Percentiles rank a stretch among this genome's conserved stretches.
phyloP scores from a whole-genome alignment of 53 echinoderm and acorn worm genomes.

The Luidia sarsii region DNA sequence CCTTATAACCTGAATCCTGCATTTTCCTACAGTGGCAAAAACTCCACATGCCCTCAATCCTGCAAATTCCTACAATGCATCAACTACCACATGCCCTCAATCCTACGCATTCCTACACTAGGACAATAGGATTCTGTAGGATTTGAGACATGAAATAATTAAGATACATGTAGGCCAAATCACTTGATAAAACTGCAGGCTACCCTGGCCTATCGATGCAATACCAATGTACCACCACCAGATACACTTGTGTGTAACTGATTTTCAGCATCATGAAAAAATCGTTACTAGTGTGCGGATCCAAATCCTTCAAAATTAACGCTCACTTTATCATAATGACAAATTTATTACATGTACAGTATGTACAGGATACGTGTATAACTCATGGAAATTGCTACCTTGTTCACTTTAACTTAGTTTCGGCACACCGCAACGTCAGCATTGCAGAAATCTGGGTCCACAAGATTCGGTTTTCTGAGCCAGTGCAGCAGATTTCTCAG shows the following conservation, averaged over 20 bases:
- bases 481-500: slow-evolving; percentile 3
- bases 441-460: neutral
- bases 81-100: too few relatives aligned
- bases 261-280: neutral
- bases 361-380: too few relatives aligned
- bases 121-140: too few relatives aligned
- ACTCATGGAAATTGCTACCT: neutral
- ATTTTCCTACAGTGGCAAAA: too few relatives aligned
- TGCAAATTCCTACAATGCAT: too few relatives aligned
- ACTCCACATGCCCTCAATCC: too few relatives aligned
- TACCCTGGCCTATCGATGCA: too few relatives aligned
- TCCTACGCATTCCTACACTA: too few relatives aligned
- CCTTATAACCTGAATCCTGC: too few relatives aligned
- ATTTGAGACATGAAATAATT: too few relatives aligned
- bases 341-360: neutral
- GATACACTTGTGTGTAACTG: neutral
- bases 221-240: neutral
- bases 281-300: neutral
- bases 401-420: neutral
- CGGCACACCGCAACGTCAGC: slow-evolving; percentile 20
- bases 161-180: too few relatives aligned
- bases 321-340: neutral
- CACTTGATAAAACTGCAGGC: too few relatives aligned
- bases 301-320: neutral
- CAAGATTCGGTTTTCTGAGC: neutral